Evolutionary conservation across 2,797 vertebrate species (phyloP).

Genomic region (Anguilla marmorata): DNA sequence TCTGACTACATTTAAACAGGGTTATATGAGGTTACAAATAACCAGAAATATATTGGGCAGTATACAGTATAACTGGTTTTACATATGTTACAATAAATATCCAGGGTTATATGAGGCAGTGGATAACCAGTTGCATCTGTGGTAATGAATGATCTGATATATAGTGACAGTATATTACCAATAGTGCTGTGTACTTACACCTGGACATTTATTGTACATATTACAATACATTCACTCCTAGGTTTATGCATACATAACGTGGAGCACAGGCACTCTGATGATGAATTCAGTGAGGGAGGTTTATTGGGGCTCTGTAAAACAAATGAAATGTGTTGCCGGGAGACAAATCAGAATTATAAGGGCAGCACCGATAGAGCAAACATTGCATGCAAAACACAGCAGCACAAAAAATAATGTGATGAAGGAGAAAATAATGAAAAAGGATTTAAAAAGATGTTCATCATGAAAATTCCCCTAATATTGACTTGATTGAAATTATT

Average conservation of each 20-base stretch:
- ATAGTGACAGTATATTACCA: neutral
- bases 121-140: neutral
- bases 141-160: neutral
- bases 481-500: neutral
- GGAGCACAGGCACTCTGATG: neutral
- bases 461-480: neutral
- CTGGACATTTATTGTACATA: too few species aligned
- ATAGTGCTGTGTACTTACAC: neutral
- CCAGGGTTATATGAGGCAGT: neutral
- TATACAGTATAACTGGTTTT: neutral
- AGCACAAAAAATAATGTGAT: neutral
- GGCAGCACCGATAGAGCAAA: constrained; percentile 2
- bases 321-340: neutral
- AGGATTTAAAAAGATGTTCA: constrained; percentile 12
- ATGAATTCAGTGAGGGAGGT: neutral
- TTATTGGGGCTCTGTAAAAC: neutral
- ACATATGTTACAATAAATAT: neutral
- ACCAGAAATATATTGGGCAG: neutral
- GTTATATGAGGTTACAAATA: neutral
- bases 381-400: constrained; percentile 30
- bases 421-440: neutral
- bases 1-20: neutral
- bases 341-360: neutral
- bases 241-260: neutral
- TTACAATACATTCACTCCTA: too few species aligned